Percentiles rank a stretch among this genome's conserved stretches.
These are phyloP conservation scores for Orientallactaga sibirica DNA, from an alignment of 2,797 vertebrate species.

Conservation along the genomic window DNA sequence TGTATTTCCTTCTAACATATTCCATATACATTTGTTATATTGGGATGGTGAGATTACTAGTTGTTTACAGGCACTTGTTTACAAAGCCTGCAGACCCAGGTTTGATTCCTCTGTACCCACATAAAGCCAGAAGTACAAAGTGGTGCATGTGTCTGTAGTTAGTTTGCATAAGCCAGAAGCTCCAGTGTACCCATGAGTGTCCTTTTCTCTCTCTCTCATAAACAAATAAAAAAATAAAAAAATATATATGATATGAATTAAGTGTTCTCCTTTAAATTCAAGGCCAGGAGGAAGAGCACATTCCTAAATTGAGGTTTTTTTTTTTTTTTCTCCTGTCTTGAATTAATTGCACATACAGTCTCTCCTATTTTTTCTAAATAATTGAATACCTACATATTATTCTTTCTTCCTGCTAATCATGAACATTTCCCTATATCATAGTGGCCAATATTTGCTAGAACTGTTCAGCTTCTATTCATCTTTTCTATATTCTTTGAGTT, in stretches of 20 bases:
- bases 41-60: no score
- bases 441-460: background rate
- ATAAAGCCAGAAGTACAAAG: no score
- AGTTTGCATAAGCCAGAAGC: no score
- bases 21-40: background rate
- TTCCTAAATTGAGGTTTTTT: background rate
- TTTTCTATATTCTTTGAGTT: slow-evolving; percentile 10
- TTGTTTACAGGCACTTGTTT: no score
- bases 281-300: background rate
- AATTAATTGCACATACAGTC: background rate
- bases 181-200: no score
- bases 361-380: background rate
- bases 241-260: background rate
- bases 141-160: no score
- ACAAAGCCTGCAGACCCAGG: no score
- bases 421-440: background rate
- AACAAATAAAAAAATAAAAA: no score
- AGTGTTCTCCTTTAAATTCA: background rate
- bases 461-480: background rate
- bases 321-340: background rate
- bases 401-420: background rate
- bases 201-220: no score
- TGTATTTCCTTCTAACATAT: background rate
- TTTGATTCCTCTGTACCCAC: no score
- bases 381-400: background rate